Conservation (phyloP, 2,113 vertebrate species). For the Bubalus kerabau region DNA sequence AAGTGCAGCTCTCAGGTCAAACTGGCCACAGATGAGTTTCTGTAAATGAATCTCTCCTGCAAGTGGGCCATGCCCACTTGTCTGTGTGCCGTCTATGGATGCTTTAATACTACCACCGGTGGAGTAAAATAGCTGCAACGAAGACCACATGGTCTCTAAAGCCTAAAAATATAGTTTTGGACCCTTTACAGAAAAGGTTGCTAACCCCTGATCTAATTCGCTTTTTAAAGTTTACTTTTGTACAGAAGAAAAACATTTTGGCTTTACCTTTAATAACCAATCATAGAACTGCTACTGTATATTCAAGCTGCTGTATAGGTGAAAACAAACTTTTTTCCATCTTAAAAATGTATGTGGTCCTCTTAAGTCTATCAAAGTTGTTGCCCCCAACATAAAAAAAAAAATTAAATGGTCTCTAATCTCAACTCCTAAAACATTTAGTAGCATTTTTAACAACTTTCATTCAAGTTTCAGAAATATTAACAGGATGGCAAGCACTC, state of each 20-base stretch:
- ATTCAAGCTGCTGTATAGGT: not conserved
- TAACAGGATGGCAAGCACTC: not conserved
- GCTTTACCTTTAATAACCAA: not conserved
- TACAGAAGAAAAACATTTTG: not conserved
- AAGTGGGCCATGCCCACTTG: too few species aligned
- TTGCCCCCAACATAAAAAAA: not conserved
- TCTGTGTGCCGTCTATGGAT: not conserved
- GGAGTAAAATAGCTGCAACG: accelerated
- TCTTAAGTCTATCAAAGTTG: not conserved
- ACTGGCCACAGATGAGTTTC: not conserved
- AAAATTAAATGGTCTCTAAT: not conserved
- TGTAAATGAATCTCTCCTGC: not conserved
- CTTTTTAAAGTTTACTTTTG: not conserved
- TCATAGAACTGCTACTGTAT: not conserved
- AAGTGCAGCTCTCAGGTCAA: not conserved
- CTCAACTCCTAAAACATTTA: not conserved
- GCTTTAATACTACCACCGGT: too few species aligned
- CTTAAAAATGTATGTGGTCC: not conserved
- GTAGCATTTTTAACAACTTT: not conserved
- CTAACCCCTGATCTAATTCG: not conserved
- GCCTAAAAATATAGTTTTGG: not conserved
- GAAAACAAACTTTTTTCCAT: not conserved
- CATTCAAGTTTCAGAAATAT: not conserved
- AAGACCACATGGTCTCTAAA: not conserved
- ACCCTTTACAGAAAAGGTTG: not conserved